Base-by-base conservation (phyloP, 2,797 vertebrate species). In the Spea hammondii region DNA sequence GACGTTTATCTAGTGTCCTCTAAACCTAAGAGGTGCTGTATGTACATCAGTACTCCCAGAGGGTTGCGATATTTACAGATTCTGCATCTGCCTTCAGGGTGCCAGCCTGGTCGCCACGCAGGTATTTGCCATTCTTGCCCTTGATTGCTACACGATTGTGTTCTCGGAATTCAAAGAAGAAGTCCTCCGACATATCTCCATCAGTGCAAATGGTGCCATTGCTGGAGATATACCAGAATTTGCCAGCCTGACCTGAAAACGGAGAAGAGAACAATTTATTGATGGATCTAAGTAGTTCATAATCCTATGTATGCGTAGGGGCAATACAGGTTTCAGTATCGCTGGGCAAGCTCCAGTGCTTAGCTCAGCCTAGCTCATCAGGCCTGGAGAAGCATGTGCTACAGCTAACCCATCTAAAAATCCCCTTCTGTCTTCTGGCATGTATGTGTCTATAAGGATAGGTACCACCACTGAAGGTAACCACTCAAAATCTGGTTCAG, bases 151-250 rank as follows among this genome's bases (percentile, higher is more conserved):
- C 89, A 0, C 94, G 96, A 0, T 96, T 93, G 0, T 92, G 94
- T 82, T 95, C 96, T 14, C 92, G 88, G 72, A 99, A 95, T 90
- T 98, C 96, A 0, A 98, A 88, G 79, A 91, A 87, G 87, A 99
- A 98, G 83, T 97, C 96, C 87, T 99, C 97, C 0, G 96, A 92
- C 66, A 87, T 88, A 47, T 97, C 95, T 0, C 97, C 96, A 0
- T 99, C 97, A 0, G 95, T 93, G 83, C 94, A 94, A 82, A 99
- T 94, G 5, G 95, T 89, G 5, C 95, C 95, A 0, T 90, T 91
- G 84, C 91, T 94, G 84, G 95, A 94, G 57, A 95, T 93, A 8
- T 96, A 94, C 97, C 97, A 99, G 93, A 94, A 99, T 75, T 88
- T 92, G 1, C 93, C 95, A 0, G 88, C 85, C 8, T 90, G 92